Evolutionary conservation across 2,113 vertebrate species (phyloP), one percentile per base, ranked within the genome.

Genomic region (Crotophaga sulcirostris): DNA sequence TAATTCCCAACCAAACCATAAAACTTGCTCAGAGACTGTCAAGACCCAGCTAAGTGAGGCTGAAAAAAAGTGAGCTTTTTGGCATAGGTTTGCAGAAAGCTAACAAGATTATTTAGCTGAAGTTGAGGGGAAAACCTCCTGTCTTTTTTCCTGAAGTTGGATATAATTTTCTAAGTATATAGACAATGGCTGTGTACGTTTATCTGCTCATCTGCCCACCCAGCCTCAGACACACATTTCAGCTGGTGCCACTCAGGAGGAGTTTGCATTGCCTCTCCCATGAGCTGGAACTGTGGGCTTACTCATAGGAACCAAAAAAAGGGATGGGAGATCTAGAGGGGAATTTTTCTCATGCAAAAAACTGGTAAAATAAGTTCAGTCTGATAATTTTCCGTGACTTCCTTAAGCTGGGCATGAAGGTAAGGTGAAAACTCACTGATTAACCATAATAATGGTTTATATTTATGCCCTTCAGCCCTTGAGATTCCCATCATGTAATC

Each of bases 31-130:
- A 75, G 38, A 90, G 91, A 75, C 75, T 94, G 80, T 86, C 91
- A 95, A 79, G 70, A 66, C 49, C 34, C 64, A 72, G 72, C 44
- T 80, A 92, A 96, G 58, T 77, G 72, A 81, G 60, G 66, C 4
- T 2, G 40, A 56, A 89, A 96, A 45, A 90, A 94, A 79, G 52
- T 80, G 52, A 92, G 66, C 19, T 36, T 64, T 90, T 95, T 89
- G 80, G 60, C 69, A 54, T 88, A 33, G 1, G 0, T 89, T 96
- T 94, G 75, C 21, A 45, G 78, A 84, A 96, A 90, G 31, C 42
- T 92, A 73, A 73, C 63, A 90, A 94, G 64, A 81, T 94, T 64
- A 87, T 94, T 93, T 92, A 67, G 69, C 82, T 80, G 63, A 93
- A 80, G 68, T 66, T 87, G 80, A 78, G 25, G 45, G 34, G 59